Conservation (phyloP, 2,888 invertebrate species). For the Cryptophagus acutangulus region DNA sequence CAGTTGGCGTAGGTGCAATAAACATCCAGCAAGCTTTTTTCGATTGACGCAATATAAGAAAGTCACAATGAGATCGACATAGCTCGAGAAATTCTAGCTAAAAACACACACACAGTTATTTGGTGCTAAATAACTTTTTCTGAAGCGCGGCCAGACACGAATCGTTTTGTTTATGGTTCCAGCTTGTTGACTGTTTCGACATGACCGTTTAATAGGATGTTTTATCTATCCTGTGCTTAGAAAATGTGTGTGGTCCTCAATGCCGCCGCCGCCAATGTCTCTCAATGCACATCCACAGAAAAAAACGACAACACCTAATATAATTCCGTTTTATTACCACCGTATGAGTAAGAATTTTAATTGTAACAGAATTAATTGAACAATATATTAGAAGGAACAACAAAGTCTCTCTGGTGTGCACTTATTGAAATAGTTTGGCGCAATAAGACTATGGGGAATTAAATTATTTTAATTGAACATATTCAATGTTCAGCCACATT, state of each 20-base stretch:
- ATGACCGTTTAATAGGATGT: conserved; percentile 25
- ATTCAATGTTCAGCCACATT: too few relatives aligned
- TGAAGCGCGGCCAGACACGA: conserved; percentile 12
- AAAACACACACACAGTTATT: conserved; percentile 13
- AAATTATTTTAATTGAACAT: conserved; percentile 15
- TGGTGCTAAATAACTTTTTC: conserved; percentile 20
- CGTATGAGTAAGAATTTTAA: conserved; percentile 14
- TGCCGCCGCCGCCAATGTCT: conserved; percentile 10
- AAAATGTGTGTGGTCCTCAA: conserved; percentile 29
- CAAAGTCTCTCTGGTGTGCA: background rate
- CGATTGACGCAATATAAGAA: conserved; percentile 12
- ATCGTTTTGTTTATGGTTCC: conserved; percentile 23
- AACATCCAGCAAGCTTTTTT: conserved; percentile 15
- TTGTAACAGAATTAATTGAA: conserved; percentile 20
- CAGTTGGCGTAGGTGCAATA: conserved; percentile 14
- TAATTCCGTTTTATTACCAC: conserved; percentile 11
- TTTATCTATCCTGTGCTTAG: conserved; percentile 30
- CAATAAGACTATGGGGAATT: conserved; percentile 15
- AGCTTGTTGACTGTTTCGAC: conserved; percentile 22
- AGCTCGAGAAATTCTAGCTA: conserved; percentile 14
- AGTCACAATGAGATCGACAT: conserved; percentile 11
- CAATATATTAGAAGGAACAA: conserved; percentile 16
- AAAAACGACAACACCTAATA: conserved; percentile 15
- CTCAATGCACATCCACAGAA: conserved; percentile 9
- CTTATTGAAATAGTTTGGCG: conserved; percentile 5